Evolutionary conservation across 2,888 invertebrate species (phyloP).

Genomic region (Halocaridina rubra): DNA sequence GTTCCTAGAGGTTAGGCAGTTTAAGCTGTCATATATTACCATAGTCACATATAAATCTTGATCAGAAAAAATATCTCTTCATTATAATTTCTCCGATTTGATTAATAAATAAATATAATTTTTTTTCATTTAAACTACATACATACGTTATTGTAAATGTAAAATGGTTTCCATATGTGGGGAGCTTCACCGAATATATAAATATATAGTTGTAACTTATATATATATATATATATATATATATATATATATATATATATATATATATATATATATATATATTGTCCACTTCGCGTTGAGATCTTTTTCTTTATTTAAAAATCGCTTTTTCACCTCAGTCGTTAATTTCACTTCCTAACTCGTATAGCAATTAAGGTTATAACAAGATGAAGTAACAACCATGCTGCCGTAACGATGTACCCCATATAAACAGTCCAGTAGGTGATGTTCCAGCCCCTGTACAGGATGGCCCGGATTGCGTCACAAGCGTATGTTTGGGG

Average conservation of each 20-base stretch:
- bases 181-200: too few relatives aligned
- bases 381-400: constrained; percentile 76
- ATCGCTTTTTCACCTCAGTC: background rate
- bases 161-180: too few relatives aligned
- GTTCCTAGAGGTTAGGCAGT: too few relatives aligned
- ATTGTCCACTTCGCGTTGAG: background rate
- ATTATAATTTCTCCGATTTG: too few relatives aligned
- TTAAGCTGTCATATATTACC: too few relatives aligned
- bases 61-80: too few relatives aligned
- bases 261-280: background rate
- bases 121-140: too few relatives aligned
- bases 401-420: constrained; percentile 80
- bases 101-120: too few relatives aligned
- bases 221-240: background rate
- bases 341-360: constrained; percentile 28
- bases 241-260: background rate
- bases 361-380: constrained; percentile 48
- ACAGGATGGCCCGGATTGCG: constrained; percentile 84
- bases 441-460: constrained; percentile 83
- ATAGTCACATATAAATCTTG: too few relatives aligned
- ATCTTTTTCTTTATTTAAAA: background rate
- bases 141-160: too few relatives aligned
- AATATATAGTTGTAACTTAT: background rate
- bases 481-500: constrained; percentile 91
- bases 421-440: constrained; percentile 83